Evolutionary conservation across 2,888 invertebrate genomes (phyloP).

Genomic region (Cistogaster globosa): DNA sequence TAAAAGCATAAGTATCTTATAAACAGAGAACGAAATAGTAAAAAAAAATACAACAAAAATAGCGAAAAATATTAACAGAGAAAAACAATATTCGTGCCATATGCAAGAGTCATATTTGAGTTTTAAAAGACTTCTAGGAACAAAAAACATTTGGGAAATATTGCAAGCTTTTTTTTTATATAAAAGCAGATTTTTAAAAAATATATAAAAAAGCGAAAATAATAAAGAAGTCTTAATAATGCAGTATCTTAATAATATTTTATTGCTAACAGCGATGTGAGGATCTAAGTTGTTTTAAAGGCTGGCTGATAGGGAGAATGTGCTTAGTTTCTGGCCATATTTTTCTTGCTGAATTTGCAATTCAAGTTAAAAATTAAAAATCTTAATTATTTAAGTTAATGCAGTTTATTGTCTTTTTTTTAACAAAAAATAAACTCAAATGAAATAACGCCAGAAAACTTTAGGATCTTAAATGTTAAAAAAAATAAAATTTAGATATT

Average conservation of each 20-base stretch:
- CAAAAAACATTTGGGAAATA: background rate
- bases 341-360: too few species aligned
- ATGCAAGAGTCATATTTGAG: slow-evolving; percentile 27
- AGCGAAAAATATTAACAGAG: slow-evolving; percentile 21
- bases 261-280: background rate
- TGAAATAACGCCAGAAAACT: too few species aligned
- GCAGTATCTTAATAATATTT: slow-evolving; percentile 20
- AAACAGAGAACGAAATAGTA: slow-evolving; percentile 1
- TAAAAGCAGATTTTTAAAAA: background rate
- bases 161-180: background rate
- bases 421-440: too few species aligned
- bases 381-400: too few species aligned
- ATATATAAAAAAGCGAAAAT: background rate
- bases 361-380: too few species aligned
- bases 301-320: background rate
- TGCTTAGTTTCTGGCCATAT: too few species aligned
- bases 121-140: background rate
- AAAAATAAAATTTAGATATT: too few species aligned
- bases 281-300: background rate
- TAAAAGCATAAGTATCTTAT: background rate
- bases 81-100: slow-evolving; percentile 33
- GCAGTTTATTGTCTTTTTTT: too few species aligned
- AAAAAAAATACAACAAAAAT: slow-evolving; percentile 3
- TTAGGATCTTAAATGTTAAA: too few species aligned
- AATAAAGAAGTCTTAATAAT: background rate